A percentile compares a stretch with the other conserved stretches of the same genome.
Conservation (phyloP, 2,888 invertebrate genomes). For the Mantis religiosa region DNA sequence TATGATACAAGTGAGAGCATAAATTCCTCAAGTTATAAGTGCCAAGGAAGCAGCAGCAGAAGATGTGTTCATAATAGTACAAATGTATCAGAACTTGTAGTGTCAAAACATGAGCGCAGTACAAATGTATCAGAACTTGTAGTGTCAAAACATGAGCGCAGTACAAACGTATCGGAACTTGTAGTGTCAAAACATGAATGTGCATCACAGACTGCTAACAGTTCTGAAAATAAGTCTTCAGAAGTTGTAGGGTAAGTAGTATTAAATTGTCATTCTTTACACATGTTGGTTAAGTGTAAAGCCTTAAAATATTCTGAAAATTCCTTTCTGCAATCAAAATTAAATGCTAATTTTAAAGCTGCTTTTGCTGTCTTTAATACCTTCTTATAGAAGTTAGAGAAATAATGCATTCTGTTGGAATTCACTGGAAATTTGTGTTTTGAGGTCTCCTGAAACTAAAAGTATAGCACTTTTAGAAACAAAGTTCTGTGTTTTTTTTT, state of each 20-base stretch:
- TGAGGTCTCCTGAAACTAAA: too few relatives aligned
- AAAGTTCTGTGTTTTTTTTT: too few relatives aligned
- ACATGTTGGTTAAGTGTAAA: too few relatives aligned
- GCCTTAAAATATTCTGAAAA: too few relatives aligned
- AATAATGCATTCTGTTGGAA: too few relatives aligned
- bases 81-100: neutral
- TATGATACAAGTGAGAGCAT: neutral
- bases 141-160: neutral
- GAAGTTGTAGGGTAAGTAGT: neutral
- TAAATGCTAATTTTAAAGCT: too few relatives aligned
- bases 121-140: neutral
- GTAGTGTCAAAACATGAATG: neutral
- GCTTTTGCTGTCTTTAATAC: too few relatives aligned
- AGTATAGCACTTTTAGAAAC: too few relatives aligned
- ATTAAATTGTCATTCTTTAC: too few relatives aligned
- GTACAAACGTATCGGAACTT: neutral
- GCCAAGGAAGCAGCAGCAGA: neutral
- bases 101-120: neutral
- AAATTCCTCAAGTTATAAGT: neutral
- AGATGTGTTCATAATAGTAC: neutral
- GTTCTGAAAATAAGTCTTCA: neutral
- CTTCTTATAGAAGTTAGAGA: too few relatives aligned
- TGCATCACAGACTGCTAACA: neutral
- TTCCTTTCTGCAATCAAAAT: too few relatives aligned
- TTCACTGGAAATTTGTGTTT: too few relatives aligned